Base-by-base conservation (phyloP, 2,888 invertebrate species). In the Graphium colonna region DNA sequence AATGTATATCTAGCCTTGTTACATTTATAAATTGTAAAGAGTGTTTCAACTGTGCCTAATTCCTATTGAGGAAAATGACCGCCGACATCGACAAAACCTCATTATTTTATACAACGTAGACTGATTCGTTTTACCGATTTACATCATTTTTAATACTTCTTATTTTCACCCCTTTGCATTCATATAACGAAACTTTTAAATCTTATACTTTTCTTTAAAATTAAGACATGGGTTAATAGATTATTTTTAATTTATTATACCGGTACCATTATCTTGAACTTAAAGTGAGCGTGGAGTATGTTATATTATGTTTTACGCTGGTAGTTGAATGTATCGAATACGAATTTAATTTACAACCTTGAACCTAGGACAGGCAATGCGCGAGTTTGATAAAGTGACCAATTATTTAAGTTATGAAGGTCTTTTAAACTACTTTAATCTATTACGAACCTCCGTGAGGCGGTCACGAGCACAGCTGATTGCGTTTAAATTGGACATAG, bases 381-480 rank as follows among this genome's bases (percentile, higher is more conserved):
- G 47, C 44, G 36, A 53, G 54, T 62, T 55, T 60, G 55, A 61
- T 55, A 58, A 48, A 57, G 58, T 57, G 53, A 56, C 59, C 60
- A 56, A 59, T 61, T 54, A 54, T 51, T 59, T 55, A 57, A 52
- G 41, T 58, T 55, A 55, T 64, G 63, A 64, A 61, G 68, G 59
- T 68, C 69, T 70, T 64, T 55, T 54, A 60, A 52, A 65, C 68
- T 65, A 73, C 70, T 77, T 78, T 71, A 68, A 66, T 73, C 65
- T 58, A 63, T 62, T 52, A 61, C 63, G 62, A 71, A 69, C 69
- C 67, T 69, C 59, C 61, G 66, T 54, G 58, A 51, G 57, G 56
- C 55, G 50, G 59, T 49, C 49, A 60, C 56, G 52, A 54, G 57
- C 18, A 40, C 60, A 60, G 60, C 60, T 62, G 61, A 49, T 55